Conservation (phyloP, 2,797 vertebrate species). For the Spinibarbus caldwelli region DNA sequence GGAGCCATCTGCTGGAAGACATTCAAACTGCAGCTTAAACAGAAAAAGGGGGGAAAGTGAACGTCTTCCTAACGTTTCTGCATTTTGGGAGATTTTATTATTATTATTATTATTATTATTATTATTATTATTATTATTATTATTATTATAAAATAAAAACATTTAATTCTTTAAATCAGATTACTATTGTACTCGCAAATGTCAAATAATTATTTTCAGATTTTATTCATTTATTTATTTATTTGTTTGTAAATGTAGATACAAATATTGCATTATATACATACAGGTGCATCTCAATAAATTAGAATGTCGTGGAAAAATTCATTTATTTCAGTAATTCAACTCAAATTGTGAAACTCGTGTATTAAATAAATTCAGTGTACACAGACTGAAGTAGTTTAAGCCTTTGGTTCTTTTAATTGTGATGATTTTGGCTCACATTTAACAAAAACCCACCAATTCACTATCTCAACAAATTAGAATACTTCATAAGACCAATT, state of each 20-base stretch:
- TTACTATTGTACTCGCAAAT: background rate
- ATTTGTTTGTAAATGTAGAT: background rate
- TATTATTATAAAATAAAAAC: background rate
- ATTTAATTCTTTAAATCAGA: background rate
- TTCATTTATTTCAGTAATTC: no score
- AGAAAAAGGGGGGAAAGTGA: background rate
- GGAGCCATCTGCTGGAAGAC: constrained; percentile 10
- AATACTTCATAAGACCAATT: no score
- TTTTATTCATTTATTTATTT: background rate
- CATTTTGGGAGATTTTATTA: background rate
- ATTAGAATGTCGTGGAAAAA: no score
- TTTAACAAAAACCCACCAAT: no score
- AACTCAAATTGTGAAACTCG: no score
- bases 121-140: background rate
- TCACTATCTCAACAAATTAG: no score
- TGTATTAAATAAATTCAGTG: no score
- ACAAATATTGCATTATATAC: background rate
- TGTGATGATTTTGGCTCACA: no score
- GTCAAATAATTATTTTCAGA: background rate
- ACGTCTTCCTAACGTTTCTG: background rate
- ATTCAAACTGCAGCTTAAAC: background rate
- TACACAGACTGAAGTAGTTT: no score
- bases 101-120: background rate
- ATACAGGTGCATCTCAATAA: no score
- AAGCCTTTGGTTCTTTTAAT: no score